phyloP scores from a whole-genome alignment of 2,113 vertebrate genomes.

The Plecturocebus donacophilus region DNA sequence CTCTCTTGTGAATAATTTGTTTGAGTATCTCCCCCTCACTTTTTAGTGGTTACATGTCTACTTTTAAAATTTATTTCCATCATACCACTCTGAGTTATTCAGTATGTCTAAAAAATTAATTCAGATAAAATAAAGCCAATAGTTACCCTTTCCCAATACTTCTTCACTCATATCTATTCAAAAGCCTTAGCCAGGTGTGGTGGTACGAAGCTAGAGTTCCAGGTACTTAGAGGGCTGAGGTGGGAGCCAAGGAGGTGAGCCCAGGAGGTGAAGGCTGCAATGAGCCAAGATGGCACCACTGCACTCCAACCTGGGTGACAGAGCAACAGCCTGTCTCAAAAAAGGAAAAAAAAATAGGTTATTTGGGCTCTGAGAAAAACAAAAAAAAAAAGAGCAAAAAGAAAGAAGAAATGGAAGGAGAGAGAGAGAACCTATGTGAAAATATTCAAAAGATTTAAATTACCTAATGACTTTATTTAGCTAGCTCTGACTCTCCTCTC shows the following conservation, averaged over 20 bases:
- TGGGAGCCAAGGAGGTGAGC: too few species aligned
- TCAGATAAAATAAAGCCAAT: not conserved
- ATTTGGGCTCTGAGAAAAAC: not conserved
- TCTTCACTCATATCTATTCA: not conserved
- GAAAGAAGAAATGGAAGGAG: not conserved
- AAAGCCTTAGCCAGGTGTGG: not conserved
- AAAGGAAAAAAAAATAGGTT: not conserved
- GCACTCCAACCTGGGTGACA: too few species aligned
- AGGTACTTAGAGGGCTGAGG: too few species aligned
- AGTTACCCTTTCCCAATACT: not conserved
- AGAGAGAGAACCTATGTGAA: not conserved
- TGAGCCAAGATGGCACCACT: too few species aligned
- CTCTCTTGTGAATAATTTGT: not conserved
- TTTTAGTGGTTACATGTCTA: not conserved
- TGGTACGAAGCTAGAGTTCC: too few species aligned
- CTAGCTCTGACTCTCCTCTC: not conserved
- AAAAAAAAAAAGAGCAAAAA: not conserved
- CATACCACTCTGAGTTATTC: not conserved
- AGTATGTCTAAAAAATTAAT: not conserved
- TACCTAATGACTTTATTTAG: not conserved
- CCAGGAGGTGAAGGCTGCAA: too few species aligned
- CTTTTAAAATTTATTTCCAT: not conserved
- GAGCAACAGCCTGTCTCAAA: too few species aligned
- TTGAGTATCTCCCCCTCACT: fast-evolving
- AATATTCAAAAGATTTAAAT: not conserved